These are phyloP conservation scores for Julus scandinavius DNA, from an alignment of 2,888 invertebrate species.

Conservation along the genomic window DNA sequence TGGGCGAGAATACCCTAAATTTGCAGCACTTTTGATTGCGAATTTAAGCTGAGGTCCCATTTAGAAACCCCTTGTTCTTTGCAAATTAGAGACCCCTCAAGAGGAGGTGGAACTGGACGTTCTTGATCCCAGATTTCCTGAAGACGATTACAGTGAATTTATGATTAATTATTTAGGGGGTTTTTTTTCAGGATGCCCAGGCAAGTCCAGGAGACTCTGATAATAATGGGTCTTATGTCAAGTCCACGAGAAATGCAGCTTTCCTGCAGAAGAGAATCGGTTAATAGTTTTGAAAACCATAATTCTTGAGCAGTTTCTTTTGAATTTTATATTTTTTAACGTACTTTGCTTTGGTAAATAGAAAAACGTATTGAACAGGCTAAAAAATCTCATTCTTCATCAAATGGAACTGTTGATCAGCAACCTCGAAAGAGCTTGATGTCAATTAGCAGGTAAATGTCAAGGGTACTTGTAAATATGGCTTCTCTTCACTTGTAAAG, in stretches of 20 bases:
- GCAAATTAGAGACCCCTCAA: neutral
- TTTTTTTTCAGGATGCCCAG: neutral
- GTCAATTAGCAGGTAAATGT: constrained; percentile 47
- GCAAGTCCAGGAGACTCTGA: neutral
- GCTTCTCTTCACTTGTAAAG: neutral
- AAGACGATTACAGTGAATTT: neutral
- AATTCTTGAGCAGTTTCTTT: neutral
- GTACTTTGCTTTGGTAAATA: neutral
- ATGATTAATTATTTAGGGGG: neutral
- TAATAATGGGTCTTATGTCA: neutral
- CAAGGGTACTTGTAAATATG: neutral
- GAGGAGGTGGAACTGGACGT: too few relatives aligned
- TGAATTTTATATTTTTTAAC: neutral
- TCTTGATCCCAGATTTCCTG: neutral
- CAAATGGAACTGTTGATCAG: constrained; percentile 38
- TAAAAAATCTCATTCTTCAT: neutral
- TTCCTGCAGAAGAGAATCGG: constrained; percentile 49
- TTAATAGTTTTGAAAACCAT: neutral
- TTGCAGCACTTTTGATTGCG: too few relatives aligned
- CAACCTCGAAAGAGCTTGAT: constrained; percentile 52
- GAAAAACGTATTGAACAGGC: constrained; percentile 53
- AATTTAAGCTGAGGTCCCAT: too few relatives aligned
- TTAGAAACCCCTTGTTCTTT: neutral
- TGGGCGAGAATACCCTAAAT: too few relatives aligned
- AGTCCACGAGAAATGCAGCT: neutral